Base-by-base conservation (phyloP, 2,888 invertebrate species). In the Linnaemya tessellans region DNA sequence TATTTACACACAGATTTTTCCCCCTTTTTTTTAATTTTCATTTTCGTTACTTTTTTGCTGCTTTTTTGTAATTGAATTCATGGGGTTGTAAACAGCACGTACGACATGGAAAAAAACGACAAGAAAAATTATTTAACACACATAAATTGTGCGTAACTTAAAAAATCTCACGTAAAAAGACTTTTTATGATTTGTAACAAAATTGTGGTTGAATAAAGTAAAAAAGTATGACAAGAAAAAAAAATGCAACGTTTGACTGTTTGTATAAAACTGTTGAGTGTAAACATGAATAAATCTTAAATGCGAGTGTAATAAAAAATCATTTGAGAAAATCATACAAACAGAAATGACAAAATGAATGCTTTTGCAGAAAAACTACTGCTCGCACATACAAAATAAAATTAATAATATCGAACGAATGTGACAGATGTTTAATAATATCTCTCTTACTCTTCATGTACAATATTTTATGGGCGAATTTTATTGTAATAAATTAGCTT, bases 351-450 rank as follows among this genome's bases (percentile, higher is more conserved):
- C 8, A 62, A 30, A 70, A 62, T 71, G 35, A 10, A 38, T 38
- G 46, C 46, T 7, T 20, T 56, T 22, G 13, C 13, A 13, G n/a
- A 5, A 58, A 58, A 73, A 65, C 35, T 56, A 60, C 60, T 5
- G 5, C 30, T 30, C 30, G 30, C 22, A 1, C 22, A 46, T 8
- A 51, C 10, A 49, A 49, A 78, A 49, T 58, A 58, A 65, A 46
- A 18, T 58, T n/a, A 71, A 43, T 13, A 30, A 43, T 49, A 81
- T 41, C 15, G 64, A 58, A 22, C 43, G 35, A 79, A 75, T 79
- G 82, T 79, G 82, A 85, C 85, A 85, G 85, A 85, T 85, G 85
- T 85, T 79, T 78, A 43, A 85, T 64, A 65, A 71, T 82, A 60
- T 81, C 54, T 77, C 30, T 10, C 58, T 71, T n/a, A 30, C 30